phyloP scores from a whole-genome alignment of 2,113 vertebrate species.

The Coryphaenoides rupestris region DNA sequence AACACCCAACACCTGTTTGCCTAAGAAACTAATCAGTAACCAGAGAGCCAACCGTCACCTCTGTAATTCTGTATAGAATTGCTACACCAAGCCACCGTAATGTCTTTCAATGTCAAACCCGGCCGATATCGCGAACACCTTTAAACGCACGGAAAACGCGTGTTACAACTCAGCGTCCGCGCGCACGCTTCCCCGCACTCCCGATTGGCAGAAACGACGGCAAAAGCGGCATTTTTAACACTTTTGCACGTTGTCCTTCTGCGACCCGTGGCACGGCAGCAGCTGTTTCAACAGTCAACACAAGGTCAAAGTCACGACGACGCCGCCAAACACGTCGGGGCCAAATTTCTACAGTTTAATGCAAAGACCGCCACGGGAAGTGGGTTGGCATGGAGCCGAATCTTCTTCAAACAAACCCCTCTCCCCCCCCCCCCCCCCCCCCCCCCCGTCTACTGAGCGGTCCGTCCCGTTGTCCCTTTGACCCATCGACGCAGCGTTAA shows the following conservation, averaged over 20 bases:
- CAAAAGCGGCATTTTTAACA: too few relatives aligned
- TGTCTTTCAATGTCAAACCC: conserved; percentile 31
- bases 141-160: too few relatives aligned
- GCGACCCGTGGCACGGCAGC: too few relatives aligned
- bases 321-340: too few relatives aligned
- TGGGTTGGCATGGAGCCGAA: background rate
- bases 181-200: too few relatives aligned
- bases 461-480: background rate
- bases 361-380: background rate
- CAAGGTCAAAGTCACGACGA: background rate
- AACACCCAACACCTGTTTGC: conserved; percentile 53
- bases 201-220: too few relatives aligned
- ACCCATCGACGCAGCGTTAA: conserved; percentile 53
- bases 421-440: background rate
- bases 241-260: too few relatives aligned
- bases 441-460: background rate
- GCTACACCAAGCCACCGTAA: conserved; percentile 13
- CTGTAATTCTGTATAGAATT: conserved; percentile 20
- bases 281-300: background rate
- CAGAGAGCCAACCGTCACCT: conserved; percentile 15
- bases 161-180: too few relatives aligned
- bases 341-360: too few relatives aligned
- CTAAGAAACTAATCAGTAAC: conserved; percentile 58
- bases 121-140: background rate
- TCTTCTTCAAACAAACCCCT: conserved; percentile 2